These are phyloP conservation scores for Tor tambroides DNA, from an alignment of 2,113 vertebrate genomes.

Conservation along the genomic window DNA sequence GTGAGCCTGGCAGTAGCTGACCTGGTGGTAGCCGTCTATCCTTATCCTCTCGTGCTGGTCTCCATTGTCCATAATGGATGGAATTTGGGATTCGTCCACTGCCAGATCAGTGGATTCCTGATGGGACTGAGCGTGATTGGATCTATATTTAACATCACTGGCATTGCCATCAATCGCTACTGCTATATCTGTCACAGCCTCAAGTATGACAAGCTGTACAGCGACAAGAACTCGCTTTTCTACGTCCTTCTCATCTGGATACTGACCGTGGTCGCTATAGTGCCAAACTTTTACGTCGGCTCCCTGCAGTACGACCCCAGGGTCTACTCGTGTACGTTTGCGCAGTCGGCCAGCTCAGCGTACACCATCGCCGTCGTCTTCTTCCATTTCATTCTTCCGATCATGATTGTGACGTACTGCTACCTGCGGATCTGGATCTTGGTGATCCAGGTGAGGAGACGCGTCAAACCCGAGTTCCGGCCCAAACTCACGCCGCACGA, in stretches of 20 bases:
- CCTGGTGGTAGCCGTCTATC: constrained; percentile 85
- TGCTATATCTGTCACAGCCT: constrained; percentile 88
- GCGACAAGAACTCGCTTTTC: constrained; percentile 79
- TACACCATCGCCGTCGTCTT: constrained; percentile 85
- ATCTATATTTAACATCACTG: constrained; percentile 87
- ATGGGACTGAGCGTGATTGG: constrained; percentile 87
- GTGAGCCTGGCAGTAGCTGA: constrained; percentile 87
- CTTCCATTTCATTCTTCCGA: constrained; percentile 85
- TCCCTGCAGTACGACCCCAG: constrained; percentile 83
- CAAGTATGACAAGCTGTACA: constrained; percentile 83
- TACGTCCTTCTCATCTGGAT: constrained; percentile 82
- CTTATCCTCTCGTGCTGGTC: constrained; percentile 83
- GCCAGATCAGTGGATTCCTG: constrained; percentile 84
- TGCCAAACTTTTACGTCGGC: constrained; percentile 81
- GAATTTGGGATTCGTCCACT: constrained; percentile 83
- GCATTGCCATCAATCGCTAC: constrained; percentile 86
- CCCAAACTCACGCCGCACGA: constrained; percentile 82
- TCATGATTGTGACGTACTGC: constrained; percentile 82
- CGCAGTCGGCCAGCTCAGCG: constrained; percentile 80
- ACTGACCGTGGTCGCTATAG: constrained; percentile 79
- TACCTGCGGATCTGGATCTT: constrained; percentile 87
- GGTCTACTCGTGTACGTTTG: constrained; percentile 84
- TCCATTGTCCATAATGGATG: constrained; percentile 84
- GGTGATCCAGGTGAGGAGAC: constrained; percentile 81
- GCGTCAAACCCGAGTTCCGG: constrained; percentile 79